Evolutionary conservation across 2,113 vertebrate genomes (phyloP).

Genomic region (Scophthalmus maximus): DNA sequence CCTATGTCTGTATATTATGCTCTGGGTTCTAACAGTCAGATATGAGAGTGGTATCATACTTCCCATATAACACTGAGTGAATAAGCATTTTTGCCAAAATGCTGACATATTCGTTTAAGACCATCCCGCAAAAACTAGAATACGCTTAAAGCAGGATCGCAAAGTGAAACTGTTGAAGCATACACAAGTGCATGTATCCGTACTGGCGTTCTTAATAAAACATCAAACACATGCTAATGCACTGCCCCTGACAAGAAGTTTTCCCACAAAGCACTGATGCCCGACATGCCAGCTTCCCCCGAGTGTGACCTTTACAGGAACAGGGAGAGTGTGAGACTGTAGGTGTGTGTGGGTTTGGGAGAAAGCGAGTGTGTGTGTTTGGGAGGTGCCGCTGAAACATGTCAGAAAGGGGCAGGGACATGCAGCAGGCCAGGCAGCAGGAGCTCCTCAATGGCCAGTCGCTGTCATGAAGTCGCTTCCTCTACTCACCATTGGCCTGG

Average conservation of each 20-base stretch:
- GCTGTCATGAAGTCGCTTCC: neutral
- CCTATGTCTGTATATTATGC: neutral
- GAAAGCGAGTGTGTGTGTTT: conserved; percentile 20
- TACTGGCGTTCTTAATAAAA: conserved; percentile 57
- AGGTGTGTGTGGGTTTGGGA: conserved; percentile 8
- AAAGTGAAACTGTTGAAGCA: conserved; percentile 33
- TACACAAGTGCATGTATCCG: conserved; percentile 52
- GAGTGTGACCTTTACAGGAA: conserved; percentile 60
- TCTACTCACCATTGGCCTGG: conserved; percentile 96
- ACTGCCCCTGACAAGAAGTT: conserved; percentile 63
- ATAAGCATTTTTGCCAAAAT: neutral
- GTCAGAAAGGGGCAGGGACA: conserved; percentile 36
- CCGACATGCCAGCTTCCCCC: conserved; percentile 51
- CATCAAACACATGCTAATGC: conserved; percentile 67
- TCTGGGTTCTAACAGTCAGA: neutral
- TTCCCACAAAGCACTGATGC: conserved; percentile 61
- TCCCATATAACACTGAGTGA: neutral
- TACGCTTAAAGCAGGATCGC: conserved; percentile 38
- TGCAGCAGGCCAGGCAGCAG: conserved; percentile 67
- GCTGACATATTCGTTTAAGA: neutral
- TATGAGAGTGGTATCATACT: neutral
- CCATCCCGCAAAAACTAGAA: conserved; percentile 5
- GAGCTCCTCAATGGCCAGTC: conserved; percentile 37
- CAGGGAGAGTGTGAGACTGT: conserved; percentile 16
- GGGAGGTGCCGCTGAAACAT: conserved; percentile 34